A percentile compares a stretch with the other conserved stretches of the same genome.
phyloP scores from a whole-genome alignment of 2,797 vertebrate species.

The Apogon hyalosoma region DNA sequence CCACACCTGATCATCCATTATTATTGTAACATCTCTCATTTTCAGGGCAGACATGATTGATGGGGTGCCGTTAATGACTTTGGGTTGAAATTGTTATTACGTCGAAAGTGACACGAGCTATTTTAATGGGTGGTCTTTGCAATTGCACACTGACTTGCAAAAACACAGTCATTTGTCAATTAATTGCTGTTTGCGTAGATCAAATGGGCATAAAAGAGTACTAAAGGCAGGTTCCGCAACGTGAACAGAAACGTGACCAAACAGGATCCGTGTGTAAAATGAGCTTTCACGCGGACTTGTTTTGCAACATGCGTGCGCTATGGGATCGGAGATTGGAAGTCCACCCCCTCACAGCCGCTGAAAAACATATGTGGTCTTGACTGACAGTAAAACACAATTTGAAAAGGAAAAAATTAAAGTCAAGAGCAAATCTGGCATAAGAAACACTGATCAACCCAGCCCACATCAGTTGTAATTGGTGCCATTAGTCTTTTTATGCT shows the following conservation, averaged over 20 bases:
- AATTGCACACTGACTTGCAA: slow-evolving; percentile 36
- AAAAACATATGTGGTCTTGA: slow-evolving; percentile 18
- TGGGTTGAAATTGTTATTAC: slow-evolving; percentile 56
- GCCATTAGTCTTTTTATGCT: slow-evolving; percentile 74
- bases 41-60: slow-evolving; percentile 70
- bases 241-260: background rate
- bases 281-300: background rate
- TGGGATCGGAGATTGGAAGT: background rate
- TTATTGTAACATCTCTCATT: slow-evolving; percentile 73
- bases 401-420: slow-evolving; percentile 14
- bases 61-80: slow-evolving; percentile 72
- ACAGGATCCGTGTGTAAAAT: background rate
- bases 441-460: slow-evolving; percentile 66
- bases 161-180: slow-evolving; percentile 42
- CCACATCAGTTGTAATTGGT: slow-evolving; percentile 75
- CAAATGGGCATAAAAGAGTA: background rate
- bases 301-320: background rate
- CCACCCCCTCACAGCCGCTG: background rate
- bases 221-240: background rate
- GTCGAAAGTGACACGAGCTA: slow-evolving; percentile 36
- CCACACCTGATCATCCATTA: slow-evolving; percentile 70
- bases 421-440: slow-evolving; percentile 44
- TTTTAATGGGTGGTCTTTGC: slow-evolving; percentile 50
- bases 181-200: slow-evolving; percentile 8
- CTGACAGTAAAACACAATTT: slow-evolving; percentile 40